Evolutionary conservation across 2,113 vertebrate genomes (phyloP).

Genomic region (Oryzias curvinotus): DNA sequence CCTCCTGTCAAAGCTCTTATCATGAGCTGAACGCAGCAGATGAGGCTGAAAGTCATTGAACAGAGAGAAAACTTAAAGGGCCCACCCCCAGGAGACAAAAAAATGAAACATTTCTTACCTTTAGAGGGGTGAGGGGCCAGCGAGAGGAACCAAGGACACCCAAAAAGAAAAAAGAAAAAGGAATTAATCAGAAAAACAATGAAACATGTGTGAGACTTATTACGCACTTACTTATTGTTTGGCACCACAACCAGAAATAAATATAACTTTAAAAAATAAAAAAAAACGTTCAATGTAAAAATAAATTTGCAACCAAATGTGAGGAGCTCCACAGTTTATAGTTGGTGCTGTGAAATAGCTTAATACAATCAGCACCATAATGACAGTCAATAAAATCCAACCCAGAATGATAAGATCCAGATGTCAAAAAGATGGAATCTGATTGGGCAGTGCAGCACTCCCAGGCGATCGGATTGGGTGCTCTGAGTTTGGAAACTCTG

Average conservation of each 20-base stretch:
- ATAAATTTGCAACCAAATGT: background rate
- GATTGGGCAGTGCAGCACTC: background rate
- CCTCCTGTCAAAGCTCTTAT: background rate
- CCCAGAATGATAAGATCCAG: slow-evolving; percentile 26
- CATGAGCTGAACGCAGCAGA: background rate
- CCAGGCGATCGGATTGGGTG: background rate
- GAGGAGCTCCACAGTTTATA: background rate
- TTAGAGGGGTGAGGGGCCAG: background rate
- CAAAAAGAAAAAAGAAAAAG: slow-evolving; percentile 14
- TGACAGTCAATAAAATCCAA: background rate
- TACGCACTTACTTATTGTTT: no score
- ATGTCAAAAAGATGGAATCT: slow-evolving; percentile 18
- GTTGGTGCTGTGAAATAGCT: slow-evolving; percentile 3
- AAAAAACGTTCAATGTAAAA: no score
- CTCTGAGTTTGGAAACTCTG: no score
- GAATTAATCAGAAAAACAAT: background rate
- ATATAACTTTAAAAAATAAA: no score
- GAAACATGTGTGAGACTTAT: no score
- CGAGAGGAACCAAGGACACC: background rate
- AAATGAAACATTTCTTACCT: slow-evolving; percentile 13
- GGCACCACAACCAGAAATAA: no score
- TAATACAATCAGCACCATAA: slow-evolving; percentile 1
- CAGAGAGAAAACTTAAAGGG: background rate
- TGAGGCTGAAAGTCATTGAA: background rate
- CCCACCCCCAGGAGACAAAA: background rate